phyloP scores from a whole-genome alignment of 1,140 invertebrate genomes.

The Drosophila varians region DNA sequence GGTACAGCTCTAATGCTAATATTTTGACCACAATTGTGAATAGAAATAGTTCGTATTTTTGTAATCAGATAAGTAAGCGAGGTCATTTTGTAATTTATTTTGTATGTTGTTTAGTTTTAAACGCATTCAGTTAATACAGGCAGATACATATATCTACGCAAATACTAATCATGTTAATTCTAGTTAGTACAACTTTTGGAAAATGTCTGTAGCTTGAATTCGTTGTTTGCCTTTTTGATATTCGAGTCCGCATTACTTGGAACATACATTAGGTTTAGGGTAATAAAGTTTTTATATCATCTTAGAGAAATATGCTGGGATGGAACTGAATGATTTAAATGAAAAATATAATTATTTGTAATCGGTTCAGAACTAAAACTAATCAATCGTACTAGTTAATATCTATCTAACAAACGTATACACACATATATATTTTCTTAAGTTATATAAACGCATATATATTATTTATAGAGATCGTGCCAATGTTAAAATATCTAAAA shows the following conservation, averaged over 20 bases:
- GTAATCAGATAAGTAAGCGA: constrained; percentile 34
- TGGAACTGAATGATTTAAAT: constrained; percentile 8
- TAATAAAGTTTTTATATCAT: constrained; percentile 31
- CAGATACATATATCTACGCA: constrained; percentile 21
- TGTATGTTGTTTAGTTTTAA: constrained; percentile 57
- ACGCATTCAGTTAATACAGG: constrained; percentile 18
- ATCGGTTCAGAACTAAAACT: constrained; percentile 46
- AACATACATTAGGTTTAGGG: constrained; percentile 36
- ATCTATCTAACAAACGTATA: constrained; percentile 30
- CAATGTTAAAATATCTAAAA: constrained; percentile 63
- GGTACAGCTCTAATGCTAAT: not conserved
- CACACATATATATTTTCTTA: constrained; percentile 46
- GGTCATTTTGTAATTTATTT: constrained; percentile 60
- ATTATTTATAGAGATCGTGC: constrained; percentile 70
- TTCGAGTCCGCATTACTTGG: constrained; percentile 19
- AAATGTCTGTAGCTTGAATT: constrained; percentile 8
- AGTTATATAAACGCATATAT: constrained; percentile 41
- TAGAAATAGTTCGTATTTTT: constrained; percentile 33
- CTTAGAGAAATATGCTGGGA: constrained; percentile 29
- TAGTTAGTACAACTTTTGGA: constrained; percentile 50
- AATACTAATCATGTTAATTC: constrained; percentile 45
- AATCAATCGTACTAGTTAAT: constrained; percentile 56
- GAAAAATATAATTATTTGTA: constrained; percentile 10
- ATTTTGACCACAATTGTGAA: constrained; percentile 17
- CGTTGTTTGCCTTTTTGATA: constrained; percentile 35